These are phyloP conservation scores for Chirona hameri DNA, from an alignment of 2,888 invertebrate species.

Conservation along the genomic window DNA sequence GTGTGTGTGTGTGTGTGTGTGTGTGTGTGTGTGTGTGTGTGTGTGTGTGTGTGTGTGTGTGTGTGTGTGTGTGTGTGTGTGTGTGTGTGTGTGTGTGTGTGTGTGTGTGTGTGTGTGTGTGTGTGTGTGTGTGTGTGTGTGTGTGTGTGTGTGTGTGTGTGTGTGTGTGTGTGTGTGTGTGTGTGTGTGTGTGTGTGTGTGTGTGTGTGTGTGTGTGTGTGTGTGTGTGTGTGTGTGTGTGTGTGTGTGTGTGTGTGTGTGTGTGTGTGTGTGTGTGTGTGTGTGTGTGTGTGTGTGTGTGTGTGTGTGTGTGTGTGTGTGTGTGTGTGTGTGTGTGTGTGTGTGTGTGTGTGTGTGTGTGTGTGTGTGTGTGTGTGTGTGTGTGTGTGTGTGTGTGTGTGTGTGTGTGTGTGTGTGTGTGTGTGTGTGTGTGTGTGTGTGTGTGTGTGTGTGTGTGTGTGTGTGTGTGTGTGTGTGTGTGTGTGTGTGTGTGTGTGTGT, in stretches of 20 bases:
- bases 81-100: too few relatives aligned
- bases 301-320: not conserved
- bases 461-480: not conserved
- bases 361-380: not conserved
- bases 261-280: not conserved
- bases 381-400: not conserved
- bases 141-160: too few relatives aligned
- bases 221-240: not conserved
- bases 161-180: not conserved
- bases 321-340: not conserved
- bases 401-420: not conserved
- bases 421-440: not conserved
- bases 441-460: not conserved
- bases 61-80: too few relatives aligned
- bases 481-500: not conserved
- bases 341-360: not conserved
- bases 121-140: too few relatives aligned
- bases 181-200: slow-evolving; percentile 1
- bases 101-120: too few relatives aligned
- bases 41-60: too few relatives aligned
- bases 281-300: not conserved
- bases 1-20: too few relatives aligned
- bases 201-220: not conserved
- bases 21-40: too few relatives aligned
- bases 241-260: not conserved